A percentile compares a stretch with the other conserved stretches of the same genome.
phyloP scores from a whole-genome alignment of 2,113 vertebrate genomes.

The Myotis davidii region DNA sequence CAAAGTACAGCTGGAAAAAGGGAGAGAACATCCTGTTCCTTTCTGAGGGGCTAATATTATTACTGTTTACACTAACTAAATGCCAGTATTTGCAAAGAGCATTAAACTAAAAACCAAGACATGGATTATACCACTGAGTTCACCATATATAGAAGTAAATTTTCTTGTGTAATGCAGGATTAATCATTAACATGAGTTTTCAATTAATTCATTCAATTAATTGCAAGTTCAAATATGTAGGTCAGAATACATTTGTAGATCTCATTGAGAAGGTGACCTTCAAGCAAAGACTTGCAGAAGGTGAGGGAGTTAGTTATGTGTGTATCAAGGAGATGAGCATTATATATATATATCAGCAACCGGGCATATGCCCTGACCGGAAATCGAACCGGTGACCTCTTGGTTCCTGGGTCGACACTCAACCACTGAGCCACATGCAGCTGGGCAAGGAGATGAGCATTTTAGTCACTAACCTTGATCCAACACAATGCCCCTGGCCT shows the following conservation, averaged over 20 bases:
- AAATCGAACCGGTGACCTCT: no score
- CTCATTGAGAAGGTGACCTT: constrained; percentile 23
- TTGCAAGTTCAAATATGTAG: constrained; percentile 32
- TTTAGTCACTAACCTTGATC: constrained; percentile 42
- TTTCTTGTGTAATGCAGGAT: constrained; percentile 37
- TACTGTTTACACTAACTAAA: constrained; percentile 57
- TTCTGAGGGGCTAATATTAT: constrained; percentile 37
- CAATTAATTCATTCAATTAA: constrained; percentile 46
- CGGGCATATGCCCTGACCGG: no score
- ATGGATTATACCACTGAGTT: not conserved
- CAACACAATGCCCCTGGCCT: not conserved
- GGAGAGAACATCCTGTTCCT: not conserved
- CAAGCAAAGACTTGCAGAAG: constrained; percentile 31
- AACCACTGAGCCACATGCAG: no score
- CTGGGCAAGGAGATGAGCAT: not conserved
- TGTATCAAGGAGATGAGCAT: not conserved
- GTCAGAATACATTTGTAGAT: constrained; percentile 43
- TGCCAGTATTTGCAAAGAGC: constrained; percentile 39
- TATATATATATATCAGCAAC: not conserved
- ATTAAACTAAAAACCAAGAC: constrained; percentile 50
- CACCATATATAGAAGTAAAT: not conserved
- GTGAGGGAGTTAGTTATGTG: not conserved
- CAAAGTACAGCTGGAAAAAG: constrained; percentile 43
- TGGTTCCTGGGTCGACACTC: no score
- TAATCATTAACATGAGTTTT: constrained; percentile 42